phyloP scores from a whole-genome alignment of 1,140 invertebrate species.

The Cepaea nemoralis region DNA sequence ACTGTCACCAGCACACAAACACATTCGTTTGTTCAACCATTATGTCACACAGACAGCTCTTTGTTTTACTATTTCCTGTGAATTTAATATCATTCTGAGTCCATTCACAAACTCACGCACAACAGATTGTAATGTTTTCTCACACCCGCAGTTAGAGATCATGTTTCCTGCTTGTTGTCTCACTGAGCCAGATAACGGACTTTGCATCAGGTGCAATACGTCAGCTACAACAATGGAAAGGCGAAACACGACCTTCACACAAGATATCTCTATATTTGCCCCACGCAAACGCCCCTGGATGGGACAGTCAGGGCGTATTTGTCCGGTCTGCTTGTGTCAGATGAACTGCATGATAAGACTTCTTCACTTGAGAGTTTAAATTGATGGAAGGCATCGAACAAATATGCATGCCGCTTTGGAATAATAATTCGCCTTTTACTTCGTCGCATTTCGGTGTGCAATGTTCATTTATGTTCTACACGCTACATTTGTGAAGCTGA shows the following conservation, averaged over 20 bases:
- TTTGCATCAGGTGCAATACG: neutral
- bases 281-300: neutral
- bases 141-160: neutral
- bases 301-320: neutral
- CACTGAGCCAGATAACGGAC: neutral
- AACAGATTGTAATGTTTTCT: conserved; percentile 13
- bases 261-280: neutral
- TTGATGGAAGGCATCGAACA: neutral
- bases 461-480: too few relatives aligned
- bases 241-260: neutral
- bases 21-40: neutral
- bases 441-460: neutral
- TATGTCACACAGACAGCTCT: neutral
- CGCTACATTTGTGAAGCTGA: too few relatives aligned
- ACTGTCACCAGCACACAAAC: neutral
- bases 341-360: neutral
- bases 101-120: neutral
- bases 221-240: neutral
- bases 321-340: neutral
- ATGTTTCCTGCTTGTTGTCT: neutral
- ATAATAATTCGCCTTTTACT: conserved; percentile 2
- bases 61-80: neutral
- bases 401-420: neutral
- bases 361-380: neutral
- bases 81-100: neutral